Conservation (phyloP, 1,140 invertebrate species). For the Drosophila subobscura region DNA sequence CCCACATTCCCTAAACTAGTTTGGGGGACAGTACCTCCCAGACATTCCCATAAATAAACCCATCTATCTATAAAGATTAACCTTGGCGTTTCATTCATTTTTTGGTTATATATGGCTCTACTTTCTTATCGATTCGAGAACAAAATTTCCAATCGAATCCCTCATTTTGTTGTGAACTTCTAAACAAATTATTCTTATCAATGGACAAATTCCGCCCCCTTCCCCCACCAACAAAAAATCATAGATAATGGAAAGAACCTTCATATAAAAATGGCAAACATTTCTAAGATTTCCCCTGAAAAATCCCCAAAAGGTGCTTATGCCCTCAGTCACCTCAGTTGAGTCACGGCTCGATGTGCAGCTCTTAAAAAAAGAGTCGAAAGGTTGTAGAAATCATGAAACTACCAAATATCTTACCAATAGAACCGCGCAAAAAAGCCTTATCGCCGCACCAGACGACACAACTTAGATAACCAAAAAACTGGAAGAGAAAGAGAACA, state of each 20-base stretch:
- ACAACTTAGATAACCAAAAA: conserved; percentile 45
- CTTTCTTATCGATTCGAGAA: conserved; percentile 5
- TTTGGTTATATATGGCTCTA: background rate
- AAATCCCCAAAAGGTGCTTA: too few relatives aligned
- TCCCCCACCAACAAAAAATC: too few relatives aligned
- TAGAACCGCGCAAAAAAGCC: conserved; percentile 11
- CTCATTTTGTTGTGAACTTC: conserved; percentile 5
- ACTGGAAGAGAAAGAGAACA: conserved; percentile 18
- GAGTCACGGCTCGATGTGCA: background rate
- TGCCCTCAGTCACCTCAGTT: too few relatives aligned
- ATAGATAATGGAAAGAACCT: conserved; percentile 1
- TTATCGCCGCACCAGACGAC: conserved; percentile 54
- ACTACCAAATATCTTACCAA: conserved; percentile 13
- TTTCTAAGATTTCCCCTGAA: background rate
- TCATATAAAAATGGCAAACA: background rate
- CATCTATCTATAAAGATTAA: background rate
- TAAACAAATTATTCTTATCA: conserved; percentile 19
- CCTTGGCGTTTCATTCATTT: conserved; percentile 11
- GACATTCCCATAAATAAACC: too few relatives aligned
- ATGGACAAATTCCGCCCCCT: background rate
- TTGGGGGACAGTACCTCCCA: too few relatives aligned
- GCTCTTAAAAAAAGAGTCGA: conserved; percentile 3
- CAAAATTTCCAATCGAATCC: conserved; percentile 2
- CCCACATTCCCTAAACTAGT: too few relatives aligned
- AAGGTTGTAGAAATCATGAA: conserved; percentile 34